Evolutionary conservation across 2,113 vertebrate species (phyloP), one percentile per base, ranked within the genome.

Genomic region (Aegithalos caudatus): DNA sequence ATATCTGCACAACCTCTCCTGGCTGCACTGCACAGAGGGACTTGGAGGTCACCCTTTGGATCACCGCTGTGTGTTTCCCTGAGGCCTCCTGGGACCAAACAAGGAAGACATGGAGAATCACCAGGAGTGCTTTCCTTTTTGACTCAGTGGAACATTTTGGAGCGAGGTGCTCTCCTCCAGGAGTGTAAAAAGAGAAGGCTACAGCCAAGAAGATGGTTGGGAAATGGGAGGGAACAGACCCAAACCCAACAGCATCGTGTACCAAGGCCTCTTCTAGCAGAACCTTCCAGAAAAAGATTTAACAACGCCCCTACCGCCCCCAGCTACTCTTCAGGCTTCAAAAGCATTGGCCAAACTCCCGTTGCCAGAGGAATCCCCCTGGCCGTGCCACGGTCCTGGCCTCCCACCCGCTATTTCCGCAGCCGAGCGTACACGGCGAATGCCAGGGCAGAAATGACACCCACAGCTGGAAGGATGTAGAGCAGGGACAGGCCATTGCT

Each of bases 301-400:
- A 87, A 71, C 25, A 65, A 16, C 0, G 0, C 25, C 53, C 35
- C 78, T 48, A 38, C 14, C 1, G 2, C 29, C 37, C 70, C 35
- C 11, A 14, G 0, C 81, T 60, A 72, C 38, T 64, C 56, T 70
- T 70, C 47, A 62, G 62, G 78, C 58, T 95, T 95, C 56, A 73
- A 69, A 82, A 1, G 2, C 3, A 0, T 76, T 24, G 71, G 76
- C 58, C 54, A 69, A 72, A 81, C 47, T 62, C 35, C 83, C 18
- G 38, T 10, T 50, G 13, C 3, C 7, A 54, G 60, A 70, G 21
- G 81, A 86, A 70, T 21, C 0, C 2, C 33, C 19, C 31, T 0
- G 7, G 53, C 79, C 7, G 51, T 3, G 8, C 2, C 17, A 42
- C 0, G 1, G 56, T 16, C 0, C 0, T 7, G 15, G 24, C 45